phyloP scores from a whole-genome alignment of 2,113 vertebrate genomes.

The Sus scrofa region DNA sequence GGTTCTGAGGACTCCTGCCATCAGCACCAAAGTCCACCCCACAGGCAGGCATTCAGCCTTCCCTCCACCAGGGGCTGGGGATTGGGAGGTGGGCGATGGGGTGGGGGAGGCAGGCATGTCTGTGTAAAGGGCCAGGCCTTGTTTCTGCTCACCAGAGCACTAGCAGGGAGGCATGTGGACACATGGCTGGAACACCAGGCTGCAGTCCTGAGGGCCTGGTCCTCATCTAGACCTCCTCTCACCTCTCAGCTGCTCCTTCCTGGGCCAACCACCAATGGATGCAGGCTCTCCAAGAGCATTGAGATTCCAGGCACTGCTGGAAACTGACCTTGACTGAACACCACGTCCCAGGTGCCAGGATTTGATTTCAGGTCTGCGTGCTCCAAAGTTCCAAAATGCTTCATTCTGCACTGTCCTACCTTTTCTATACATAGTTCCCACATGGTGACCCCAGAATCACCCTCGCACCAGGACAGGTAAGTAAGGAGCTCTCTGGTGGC shows the following conservation, averaged over 20 bases:
- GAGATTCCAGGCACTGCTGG: background rate
- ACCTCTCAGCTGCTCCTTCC: background rate
- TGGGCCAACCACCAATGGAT: background rate
- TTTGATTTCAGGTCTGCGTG: background rate
- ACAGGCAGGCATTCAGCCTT: background rate
- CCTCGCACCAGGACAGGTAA: background rate
- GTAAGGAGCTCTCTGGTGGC: background rate
- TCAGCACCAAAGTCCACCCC: background rate
- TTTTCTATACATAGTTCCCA: background rate
- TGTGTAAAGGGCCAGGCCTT: background rate
- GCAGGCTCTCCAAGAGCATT: background rate
- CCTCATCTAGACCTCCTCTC: background rate
- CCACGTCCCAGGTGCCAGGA: background rate
- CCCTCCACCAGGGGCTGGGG: no score
- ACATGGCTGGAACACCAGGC: background rate
- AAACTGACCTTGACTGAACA: background rate
- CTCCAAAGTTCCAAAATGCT: background rate
- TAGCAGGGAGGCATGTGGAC: background rate
- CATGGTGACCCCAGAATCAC: background rate
- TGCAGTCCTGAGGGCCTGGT: no score
- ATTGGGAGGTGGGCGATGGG: no score
- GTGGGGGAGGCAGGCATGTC: fast-evolving
- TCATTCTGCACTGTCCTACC: background rate
- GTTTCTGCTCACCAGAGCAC: background rate
- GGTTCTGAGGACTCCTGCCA: conserved; percentile 68